These are phyloP conservation scores for Pitta sordida DNA, from an alignment of 2,113 vertebrate species.

Conservation along the genomic window DNA sequence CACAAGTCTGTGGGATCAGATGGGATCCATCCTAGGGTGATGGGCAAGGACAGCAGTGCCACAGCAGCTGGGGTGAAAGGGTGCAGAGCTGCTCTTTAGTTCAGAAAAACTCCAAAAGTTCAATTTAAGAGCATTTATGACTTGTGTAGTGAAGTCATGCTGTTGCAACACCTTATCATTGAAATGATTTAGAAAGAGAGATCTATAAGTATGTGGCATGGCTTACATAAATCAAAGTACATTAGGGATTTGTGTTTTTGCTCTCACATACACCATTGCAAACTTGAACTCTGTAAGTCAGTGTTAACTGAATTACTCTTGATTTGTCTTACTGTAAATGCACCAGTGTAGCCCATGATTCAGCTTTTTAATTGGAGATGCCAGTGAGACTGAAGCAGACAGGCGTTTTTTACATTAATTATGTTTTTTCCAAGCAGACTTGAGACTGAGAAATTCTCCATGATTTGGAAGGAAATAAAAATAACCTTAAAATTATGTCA, in stretches of 20 bases:
- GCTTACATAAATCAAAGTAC: not conserved
- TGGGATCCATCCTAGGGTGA: too few relatives aligned
- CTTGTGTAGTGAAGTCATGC: not conserved
- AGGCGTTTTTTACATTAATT: conserved; percentile 1
- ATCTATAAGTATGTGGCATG: not conserved
- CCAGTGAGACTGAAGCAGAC: not conserved
- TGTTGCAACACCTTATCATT: not conserved
- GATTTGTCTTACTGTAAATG: conserved; percentile 36
- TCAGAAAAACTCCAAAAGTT: not conserved
- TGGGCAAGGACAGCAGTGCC: too few relatives aligned
- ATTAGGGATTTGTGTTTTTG: not conserved
- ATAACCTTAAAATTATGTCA: not conserved
- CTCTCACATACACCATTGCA: not conserved
- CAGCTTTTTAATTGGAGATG: conserved; percentile 35
- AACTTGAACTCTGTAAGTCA: not conserved
- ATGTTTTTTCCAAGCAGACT: not conserved
- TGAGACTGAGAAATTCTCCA: not conserved
- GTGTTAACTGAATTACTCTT: conserved; percentile 13
- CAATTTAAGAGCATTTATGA: not conserved
- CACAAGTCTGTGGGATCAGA: too few relatives aligned
- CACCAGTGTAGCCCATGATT: not conserved
- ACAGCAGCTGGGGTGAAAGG: too few relatives aligned
- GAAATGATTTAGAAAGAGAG: not conserved
- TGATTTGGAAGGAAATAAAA: conserved; percentile 18
- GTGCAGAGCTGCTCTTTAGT: too few relatives aligned